Base-by-base conservation (phyloP, 2,113 vertebrate species). In the Fregetta grallaria region DNA sequence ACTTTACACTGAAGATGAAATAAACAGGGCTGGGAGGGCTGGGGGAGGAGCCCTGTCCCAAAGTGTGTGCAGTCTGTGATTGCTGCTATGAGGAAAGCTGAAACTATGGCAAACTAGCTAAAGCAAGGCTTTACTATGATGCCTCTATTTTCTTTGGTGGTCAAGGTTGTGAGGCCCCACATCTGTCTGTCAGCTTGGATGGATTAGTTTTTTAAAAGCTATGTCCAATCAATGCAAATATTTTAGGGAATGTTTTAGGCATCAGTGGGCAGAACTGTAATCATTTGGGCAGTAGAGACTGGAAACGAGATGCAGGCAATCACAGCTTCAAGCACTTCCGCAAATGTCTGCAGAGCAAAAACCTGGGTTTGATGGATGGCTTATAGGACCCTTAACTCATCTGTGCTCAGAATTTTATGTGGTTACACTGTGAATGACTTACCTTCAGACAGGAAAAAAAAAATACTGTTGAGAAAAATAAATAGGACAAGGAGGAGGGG, bases 171-270 rank as follows among this genome's bases (percentile, higher is more conserved):
- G 75, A 82, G 70, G 83, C 45, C 50, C n/a, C 53, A 26, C 32
- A 74, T 77, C 59, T 59, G 10, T 50, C 36, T 74, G 61, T 53
- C 71, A 67, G 70, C 38, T 88, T 75, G n/a, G 52, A 76, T 91
- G 47, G 52, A 38, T 66, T 86, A 32, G 25, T 50, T 86, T 90
- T 90, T 72, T 89, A 93, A 91, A 89, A 91, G 87, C 72, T 86
- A 20, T 38, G 10, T 72, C 62, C 26, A 72, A 94, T 93, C 87
- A 72, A 91, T 82, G n/a, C 36, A 53, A 27, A 23, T 83, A 89
- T 91, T 78, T 79, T 76, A 89, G 50, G 61, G 47, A 67, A 79
- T 68, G 52, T 53, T 95, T 92, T 71, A 94, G 42, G 79, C 79
- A 55, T 83, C 92, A 86, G 58, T 56, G 58, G 53, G 58, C 62